These are phyloP conservation scores for Ctenicera cuprea DNA, from an alignment of 2,888 invertebrate species.

Conservation along the genomic window DNA sequence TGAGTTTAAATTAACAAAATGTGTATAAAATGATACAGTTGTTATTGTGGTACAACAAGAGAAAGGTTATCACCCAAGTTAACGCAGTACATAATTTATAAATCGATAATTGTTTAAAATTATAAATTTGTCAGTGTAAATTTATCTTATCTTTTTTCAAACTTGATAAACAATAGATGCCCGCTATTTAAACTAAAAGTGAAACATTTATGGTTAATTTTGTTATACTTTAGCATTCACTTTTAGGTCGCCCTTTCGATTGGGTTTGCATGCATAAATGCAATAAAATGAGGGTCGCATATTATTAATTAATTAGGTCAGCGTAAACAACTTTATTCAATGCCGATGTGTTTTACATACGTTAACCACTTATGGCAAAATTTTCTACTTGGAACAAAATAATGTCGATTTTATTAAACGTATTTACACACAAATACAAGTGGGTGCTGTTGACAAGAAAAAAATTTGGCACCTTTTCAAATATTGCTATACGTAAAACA, in stretches of 20 bases:
- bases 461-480: slow-evolving; percentile 14
- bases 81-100: neutral
- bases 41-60: slow-evolving; percentile 3
- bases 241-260: too few relatives aligned
- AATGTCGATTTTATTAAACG: too few relatives aligned
- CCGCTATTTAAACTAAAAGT: neutral
- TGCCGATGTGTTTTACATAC: neutral
- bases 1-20: neutral
- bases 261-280: too few relatives aligned
- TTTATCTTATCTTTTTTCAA: slow-evolving; percentile 10
- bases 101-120: too few relatives aligned
- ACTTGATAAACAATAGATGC: neutral
- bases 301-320: neutral
- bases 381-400: too few relatives aligned
- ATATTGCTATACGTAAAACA: neutral
- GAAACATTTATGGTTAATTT: too few relatives aligned
- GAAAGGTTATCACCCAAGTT: neutral
- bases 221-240: too few relatives aligned
- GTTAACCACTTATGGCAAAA: too few relatives aligned
- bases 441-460: neutral
- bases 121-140: slow-evolving; percentile 6
- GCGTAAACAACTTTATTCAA: neutral
- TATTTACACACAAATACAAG: neutral
- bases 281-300: neutral
- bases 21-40: neutral